Evolutionary conservation across 2,888 invertebrate genomes (phyloP).

Genomic region (Macroteleia sp.): DNA sequence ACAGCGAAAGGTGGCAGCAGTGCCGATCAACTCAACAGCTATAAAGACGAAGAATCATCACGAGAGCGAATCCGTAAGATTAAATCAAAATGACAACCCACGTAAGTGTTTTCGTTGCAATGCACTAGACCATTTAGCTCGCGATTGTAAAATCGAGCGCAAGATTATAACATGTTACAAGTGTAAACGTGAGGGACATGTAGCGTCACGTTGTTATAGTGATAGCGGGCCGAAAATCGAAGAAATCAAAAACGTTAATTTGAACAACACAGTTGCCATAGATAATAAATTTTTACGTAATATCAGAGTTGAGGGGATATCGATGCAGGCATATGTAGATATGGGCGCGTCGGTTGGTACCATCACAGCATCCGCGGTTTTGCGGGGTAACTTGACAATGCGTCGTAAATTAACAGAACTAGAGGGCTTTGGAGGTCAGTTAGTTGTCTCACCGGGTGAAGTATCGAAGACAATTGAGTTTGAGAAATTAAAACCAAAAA

Average conservation of each 20-base stretch:
- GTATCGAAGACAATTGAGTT: background rate
- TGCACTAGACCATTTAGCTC: background rate
- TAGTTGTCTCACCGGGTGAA: conserved; percentile 20
- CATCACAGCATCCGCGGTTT: conserved; percentile 21
- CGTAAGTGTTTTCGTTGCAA: conserved; percentile 9
- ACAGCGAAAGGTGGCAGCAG: background rate
- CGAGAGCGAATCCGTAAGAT: background rate
- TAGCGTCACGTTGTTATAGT: conserved; percentile 11
- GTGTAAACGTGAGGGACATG: conserved; percentile 20
- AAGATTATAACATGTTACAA: conserved; percentile 10
- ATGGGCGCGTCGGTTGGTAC: conserved; percentile 28
- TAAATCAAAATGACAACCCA: background rate
- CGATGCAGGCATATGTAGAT: conserved; percentile 13
- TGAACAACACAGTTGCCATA: background rate
- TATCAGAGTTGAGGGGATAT: background rate
- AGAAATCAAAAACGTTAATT: background rate
- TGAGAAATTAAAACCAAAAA: conserved; percentile 12
- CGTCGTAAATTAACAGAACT: background rate
- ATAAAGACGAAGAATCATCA: background rate
- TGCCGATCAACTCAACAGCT: background rate
- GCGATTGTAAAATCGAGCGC: conserved; percentile 7
- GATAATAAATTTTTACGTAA: conserved; percentile 23
- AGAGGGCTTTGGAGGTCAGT: conserved; percentile 20
- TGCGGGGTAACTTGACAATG: conserved; percentile 7
- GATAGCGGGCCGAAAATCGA: background rate